A percentile compares a stretch with the other conserved stretches of the same genome.
phyloP scores from a whole-genome alignment of 2,113 vertebrate genomes.

The Notiomystis cincta region DNA sequence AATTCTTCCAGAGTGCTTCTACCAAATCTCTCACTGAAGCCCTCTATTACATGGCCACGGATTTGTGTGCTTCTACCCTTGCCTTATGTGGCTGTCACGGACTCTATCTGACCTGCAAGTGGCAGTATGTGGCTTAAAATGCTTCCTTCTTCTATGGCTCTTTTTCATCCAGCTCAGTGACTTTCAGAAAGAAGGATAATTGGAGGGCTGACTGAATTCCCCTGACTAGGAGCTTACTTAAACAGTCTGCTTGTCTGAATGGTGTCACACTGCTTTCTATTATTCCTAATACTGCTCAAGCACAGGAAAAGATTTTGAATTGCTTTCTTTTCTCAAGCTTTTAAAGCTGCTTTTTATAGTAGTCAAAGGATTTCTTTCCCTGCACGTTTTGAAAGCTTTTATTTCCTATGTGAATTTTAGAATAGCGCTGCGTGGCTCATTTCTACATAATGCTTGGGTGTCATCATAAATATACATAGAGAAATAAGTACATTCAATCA shows the following conservation, averaged over 20 bases:
- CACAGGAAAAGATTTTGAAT: background rate
- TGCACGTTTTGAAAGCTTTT: background rate
- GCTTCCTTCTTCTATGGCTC: background rate
- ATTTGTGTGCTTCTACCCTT: background rate
- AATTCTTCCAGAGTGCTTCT: background rate
- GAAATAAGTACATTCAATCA: background rate
- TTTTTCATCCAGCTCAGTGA: background rate
- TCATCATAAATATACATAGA: background rate
- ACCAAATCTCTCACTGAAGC: background rate
- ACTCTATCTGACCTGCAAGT: constrained; percentile 51
- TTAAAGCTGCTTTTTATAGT: background rate
- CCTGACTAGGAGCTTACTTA: background rate
- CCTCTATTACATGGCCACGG: accelerated
- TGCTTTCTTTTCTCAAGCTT: background rate
- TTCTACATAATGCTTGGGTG: background rate
- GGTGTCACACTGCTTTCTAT: background rate
- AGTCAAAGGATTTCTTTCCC: background rate
- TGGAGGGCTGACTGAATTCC: background rate
- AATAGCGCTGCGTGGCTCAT: accelerated
- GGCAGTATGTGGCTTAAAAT: constrained; percentile 62
- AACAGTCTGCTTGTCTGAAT: background rate
- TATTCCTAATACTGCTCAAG: background rate
- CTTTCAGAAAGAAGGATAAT: background rate
- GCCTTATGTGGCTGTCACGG: background rate
- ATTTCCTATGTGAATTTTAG: background rate